phyloP scores from a whole-genome alignment of 2,888 invertebrate genomes.

The Micoletzkya japonica region DNA sequence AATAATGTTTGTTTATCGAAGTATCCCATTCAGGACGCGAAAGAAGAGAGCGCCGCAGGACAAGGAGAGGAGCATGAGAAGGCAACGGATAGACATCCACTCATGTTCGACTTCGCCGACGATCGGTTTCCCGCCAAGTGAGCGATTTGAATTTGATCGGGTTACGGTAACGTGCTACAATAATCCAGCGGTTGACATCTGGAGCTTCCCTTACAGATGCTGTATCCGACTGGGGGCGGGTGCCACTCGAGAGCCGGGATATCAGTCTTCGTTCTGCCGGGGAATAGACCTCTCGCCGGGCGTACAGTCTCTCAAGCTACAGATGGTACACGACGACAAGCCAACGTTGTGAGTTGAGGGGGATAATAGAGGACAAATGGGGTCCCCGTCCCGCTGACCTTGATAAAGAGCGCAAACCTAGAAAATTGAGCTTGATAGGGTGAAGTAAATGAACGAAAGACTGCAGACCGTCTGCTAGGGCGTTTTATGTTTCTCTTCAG shows the following conservation, averaged over 20 bases:
- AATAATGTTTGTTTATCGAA: background rate
- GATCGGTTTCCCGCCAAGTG: slow-evolving; percentile 75
- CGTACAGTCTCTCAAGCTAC: slow-evolving; percentile 53
- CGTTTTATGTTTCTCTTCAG: no score
- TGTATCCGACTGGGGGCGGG: slow-evolving; percentile 43
- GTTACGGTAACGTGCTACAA: background rate
- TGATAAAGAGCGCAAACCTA: no score
- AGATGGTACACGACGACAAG: slow-evolving; percentile 43
- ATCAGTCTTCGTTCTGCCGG: slow-evolving; percentile 42
- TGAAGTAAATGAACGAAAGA: no score
- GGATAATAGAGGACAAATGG: no score
- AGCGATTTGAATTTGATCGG: slow-evolving; percentile 39
- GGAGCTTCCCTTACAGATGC: slow-evolving; percentile 34
- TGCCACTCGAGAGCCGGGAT: slow-evolving; percentile 43
- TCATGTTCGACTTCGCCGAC: slow-evolving; percentile 90
- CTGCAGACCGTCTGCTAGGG: no score
- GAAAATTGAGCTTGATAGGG: no score
- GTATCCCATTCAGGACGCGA: slow-evolving; percentile 1
- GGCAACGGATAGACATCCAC: slow-evolving; percentile 86
- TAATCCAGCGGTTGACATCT: no score
- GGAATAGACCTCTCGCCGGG: slow-evolving; percentile 53
- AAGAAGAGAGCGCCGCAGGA: slow-evolving; percentile 73
- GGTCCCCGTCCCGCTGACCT: no score
- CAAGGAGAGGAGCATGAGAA: slow-evolving; percentile 82
- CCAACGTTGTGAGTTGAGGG: slow-evolving; percentile 40